These are phyloP conservation scores for Camponotus pennsylvanicus DNA, from an alignment of 1,140 invertebrate genomes.

Conservation along the genomic window DNA sequence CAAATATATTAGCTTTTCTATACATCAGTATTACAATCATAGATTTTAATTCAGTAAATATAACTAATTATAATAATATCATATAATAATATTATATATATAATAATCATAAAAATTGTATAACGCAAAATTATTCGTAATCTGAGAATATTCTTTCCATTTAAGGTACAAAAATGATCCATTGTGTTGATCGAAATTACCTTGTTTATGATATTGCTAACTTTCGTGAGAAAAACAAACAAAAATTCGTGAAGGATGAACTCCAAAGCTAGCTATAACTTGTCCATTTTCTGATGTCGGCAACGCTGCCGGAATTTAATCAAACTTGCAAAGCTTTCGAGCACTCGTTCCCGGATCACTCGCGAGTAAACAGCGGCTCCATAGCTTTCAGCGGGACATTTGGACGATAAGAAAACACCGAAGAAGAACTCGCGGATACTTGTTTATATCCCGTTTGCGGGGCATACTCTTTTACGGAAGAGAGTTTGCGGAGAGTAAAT, in stretches of 20 bases:
- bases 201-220: slow-evolving; percentile 7
- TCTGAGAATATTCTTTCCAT: background rate
- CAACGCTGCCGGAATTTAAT: slow-evolving; percentile 73
- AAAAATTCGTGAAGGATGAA: slow-evolving; percentile 18
- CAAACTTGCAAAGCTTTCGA: slow-evolving; percentile 78
- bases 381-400: slow-evolving; percentile 41
- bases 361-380: slow-evolving; percentile 54
- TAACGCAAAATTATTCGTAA: background rate
- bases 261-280: slow-evolving; percentile 62
- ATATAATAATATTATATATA: too few species aligned
- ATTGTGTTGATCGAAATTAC: slow-evolving; percentile 10
- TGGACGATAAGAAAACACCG: slow-evolving; percentile 51
- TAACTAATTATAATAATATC: background rate
- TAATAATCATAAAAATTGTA: slow-evolving; percentile 2
- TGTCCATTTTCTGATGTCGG: slow-evolving; percentile 73
- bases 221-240: slow-evolving; percentile 26
- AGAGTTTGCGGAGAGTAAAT: slow-evolving; percentile 42
- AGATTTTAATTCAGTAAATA: background rate
- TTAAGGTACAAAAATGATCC: slow-evolving; percentile 15
- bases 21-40: background rate
- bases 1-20: background rate
- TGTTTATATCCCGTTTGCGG: slow-evolving; percentile 24
- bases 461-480: slow-evolving; percentile 22
- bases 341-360: slow-evolving; percentile 50
- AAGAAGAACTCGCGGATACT: slow-evolving; percentile 34